Evolutionary conservation across 2,113 vertebrate genomes (phyloP).

Genomic region (Zosterops hypoxanthus): DNA sequence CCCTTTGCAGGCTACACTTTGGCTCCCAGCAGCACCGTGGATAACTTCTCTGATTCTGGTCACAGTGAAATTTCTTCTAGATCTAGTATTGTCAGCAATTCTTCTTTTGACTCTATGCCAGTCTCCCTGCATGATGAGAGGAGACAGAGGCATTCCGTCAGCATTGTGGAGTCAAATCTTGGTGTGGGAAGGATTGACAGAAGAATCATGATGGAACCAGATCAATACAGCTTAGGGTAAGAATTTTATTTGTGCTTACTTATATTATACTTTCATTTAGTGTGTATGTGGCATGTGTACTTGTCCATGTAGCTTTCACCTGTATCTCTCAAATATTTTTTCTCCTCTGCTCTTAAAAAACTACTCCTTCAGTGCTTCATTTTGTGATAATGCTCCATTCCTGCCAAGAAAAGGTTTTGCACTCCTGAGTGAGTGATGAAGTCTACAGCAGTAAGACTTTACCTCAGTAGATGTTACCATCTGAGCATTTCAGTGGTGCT

Average conservation of each 20-base stretch:
- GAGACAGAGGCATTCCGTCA: constrained; percentile 88
- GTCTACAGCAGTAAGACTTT: not conserved
- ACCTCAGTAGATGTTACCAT: not conserved
- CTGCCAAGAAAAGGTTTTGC: not conserved
- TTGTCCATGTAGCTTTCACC: not conserved
- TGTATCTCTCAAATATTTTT: not conserved
- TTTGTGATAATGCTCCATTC: not conserved
- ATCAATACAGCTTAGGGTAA: constrained; percentile 95
- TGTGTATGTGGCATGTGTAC: not conserved
- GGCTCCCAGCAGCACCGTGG: constrained; percentile 83
- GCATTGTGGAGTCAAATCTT: constrained; percentile 83
- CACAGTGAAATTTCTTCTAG: constrained; percentile 97
- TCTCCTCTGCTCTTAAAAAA: not conserved
- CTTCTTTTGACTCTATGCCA: constrained; percentile 90
- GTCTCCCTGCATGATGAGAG: constrained; percentile 85
- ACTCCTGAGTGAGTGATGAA: not conserved
- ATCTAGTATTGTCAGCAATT: constrained; percentile 97
- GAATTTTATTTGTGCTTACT: constrained; percentile 20
- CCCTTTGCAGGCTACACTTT: constrained; percentile 81
- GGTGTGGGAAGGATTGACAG: constrained; percentile 86
- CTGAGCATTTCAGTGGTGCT: not conserved
- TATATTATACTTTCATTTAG: not conserved
- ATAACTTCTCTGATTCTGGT: constrained; percentile 93
- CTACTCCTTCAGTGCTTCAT: not conserved
- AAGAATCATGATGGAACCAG: constrained; percentile 86